Evolutionary conservation across 1,140 invertebrate genomes (phyloP), one percentile per base, ranked within the genome.

Genomic region (Spodoptera frugiperda): DNA sequence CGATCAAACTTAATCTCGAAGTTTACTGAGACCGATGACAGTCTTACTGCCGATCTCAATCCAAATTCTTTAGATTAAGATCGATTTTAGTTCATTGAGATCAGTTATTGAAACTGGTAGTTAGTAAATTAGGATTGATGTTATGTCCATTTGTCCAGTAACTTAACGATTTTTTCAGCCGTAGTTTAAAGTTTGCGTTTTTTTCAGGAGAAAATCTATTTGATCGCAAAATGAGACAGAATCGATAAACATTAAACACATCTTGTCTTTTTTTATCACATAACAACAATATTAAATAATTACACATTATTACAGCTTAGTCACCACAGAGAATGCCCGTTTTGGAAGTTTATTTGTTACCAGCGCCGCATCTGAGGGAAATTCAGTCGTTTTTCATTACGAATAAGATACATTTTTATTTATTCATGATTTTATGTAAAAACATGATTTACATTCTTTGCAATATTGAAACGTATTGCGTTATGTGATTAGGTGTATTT

Each of bases 211-310:
- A 39, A 44, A 10, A 12, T 44, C 14, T 3, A 15, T 15, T 8
- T 72, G 33, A 55, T 14, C 33, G 21, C 53, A 72, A 46, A 72
- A 57, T 25, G 33, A 57, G 55, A 15, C 51, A 72, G 46, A 46
- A 25, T 54, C 53, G 53, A 39, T 46, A 21, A 57, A 72, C 53
- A 72, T 72, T 54, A 72, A 72, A 55, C 51, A 72, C 55, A 53
- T 53, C 9, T 67, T 67, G 63, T 67, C 39, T 67, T 67, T 67
- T 1, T n/a, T 51, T 39, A 72, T 57, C 44, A 72, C 3, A 46
- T 72, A 21, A 72, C 51, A 72, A 72, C 53, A 17, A 55, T 57
- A 55, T 72, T 39, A 72, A 55, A 72, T 57, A 44, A 57, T 55
- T 46, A 55, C 53, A 72, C 33, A 44, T 55, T 39, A 39, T 39